Percentiles rank a stretch among this genome's conserved stretches.
phyloP scores from a whole-genome alignment of 2,797 vertebrate genomes.

The Tragelaphus oryx region DNA sequence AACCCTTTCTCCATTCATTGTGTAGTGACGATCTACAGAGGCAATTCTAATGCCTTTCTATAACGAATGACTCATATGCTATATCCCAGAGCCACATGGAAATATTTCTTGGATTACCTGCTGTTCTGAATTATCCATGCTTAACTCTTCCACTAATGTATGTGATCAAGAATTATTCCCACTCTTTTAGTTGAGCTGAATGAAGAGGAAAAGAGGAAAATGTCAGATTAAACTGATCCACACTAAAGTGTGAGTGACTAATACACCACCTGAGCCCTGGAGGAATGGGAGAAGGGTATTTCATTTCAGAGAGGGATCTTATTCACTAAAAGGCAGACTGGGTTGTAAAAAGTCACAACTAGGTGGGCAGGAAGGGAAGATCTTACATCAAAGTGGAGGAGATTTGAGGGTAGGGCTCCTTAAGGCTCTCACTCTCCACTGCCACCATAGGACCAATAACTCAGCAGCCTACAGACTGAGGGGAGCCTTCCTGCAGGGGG shows the following conservation, averaged over 20 bases:
- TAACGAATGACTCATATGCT: conserved; percentile 30
- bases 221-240: neutral
- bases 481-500: neutral
- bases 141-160: conserved; percentile 1
- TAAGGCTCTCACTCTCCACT: neutral
- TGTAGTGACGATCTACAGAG: conserved; percentile 33
- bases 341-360: neutral
- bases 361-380: neutral
- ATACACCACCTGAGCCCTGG: neutral
- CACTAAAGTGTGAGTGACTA: neutral
- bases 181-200: neutral
- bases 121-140: conserved; percentile 54
- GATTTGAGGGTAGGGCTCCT: neutral
- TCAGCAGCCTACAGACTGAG: neutral
- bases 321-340: neutral
- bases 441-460: too few species aligned
- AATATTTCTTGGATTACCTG: conserved; percentile 41
- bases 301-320: neutral
- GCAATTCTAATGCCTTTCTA: conserved; percentile 31
- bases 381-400: neutral
- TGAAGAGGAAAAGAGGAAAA: neutral
- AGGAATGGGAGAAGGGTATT: neutral
- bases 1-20: neutral
- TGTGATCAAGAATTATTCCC: conserved; percentile 16
- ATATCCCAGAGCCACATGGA: conserved; percentile 44